Percentiles rank a stretch among this genome's conserved stretches.
Evolutionary conservation across 2,113 vertebrate genomes (phyloP).

Genomic region (Bungarus multicinctus): DNA sequence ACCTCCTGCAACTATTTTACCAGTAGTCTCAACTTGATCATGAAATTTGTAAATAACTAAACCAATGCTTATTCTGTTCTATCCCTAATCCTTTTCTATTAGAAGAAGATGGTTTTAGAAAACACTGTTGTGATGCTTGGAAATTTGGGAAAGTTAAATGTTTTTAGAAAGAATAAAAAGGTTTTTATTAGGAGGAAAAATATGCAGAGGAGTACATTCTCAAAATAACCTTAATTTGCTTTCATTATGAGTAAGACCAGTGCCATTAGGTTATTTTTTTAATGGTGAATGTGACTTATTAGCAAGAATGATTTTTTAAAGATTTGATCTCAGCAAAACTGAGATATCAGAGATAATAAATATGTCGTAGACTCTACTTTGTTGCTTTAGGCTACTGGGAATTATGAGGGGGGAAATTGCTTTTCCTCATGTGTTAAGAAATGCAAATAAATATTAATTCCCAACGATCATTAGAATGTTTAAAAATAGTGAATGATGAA

Average conservation of each 20-base stretch:
- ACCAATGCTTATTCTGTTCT: neutral
- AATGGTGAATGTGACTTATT: neutral
- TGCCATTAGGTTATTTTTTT: neutral
- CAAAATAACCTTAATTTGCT: neutral
- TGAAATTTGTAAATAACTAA: neutral
- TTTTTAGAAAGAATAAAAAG: neutral
- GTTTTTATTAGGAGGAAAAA: neutral
- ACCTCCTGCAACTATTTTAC: neutral
- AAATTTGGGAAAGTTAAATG: neutral
- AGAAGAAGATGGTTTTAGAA: neutral
- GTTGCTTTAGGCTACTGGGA: neutral
- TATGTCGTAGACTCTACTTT: neutral
- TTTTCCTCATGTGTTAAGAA: neutral
- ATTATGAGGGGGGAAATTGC: neutral
- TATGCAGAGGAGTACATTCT: neutral
- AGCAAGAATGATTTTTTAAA: neutral
- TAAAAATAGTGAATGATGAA: neutral
- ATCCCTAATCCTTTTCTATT: neutral
- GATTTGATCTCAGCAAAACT: neutral
- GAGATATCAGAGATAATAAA: neutral
- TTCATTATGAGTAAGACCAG: neutral
- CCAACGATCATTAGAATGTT: neutral
- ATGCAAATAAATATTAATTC: neutral
- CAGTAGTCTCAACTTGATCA: neutral
- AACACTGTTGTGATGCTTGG: neutral